phyloP scores from a whole-genome alignment of 2,888 invertebrate genomes.

The Poecilobothrus nobilitatus region DNA sequence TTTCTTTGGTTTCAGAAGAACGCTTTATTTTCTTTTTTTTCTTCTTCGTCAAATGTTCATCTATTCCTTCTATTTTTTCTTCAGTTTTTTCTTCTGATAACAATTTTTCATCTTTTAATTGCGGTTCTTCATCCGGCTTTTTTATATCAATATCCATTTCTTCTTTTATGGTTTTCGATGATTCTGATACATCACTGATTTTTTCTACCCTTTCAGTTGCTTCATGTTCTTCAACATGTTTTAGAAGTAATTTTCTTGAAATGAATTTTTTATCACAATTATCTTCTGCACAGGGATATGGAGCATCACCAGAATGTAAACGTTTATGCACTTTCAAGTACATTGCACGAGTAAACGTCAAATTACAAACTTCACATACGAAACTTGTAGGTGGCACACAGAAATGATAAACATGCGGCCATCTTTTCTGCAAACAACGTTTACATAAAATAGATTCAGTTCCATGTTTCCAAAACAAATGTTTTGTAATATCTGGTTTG shows the following conservation, averaged over 20 bases:
- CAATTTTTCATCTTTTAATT: slow-evolving; percentile 13
- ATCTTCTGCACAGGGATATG: slow-evolving; percentile 63
- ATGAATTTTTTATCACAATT: slow-evolving; percentile 69
- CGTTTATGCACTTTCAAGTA: slow-evolving; percentile 77
- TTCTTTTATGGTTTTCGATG: slow-evolving; percentile 9
- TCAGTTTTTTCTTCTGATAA: slow-evolving; percentile 13
- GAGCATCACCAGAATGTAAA: slow-evolving; percentile 61
- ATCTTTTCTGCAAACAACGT: slow-evolving; percentile 78
- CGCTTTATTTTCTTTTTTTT: slow-evolving; percentile 19
- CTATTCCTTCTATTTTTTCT: slow-evolving; percentile 13
- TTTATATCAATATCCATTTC: neutral
- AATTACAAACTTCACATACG: slow-evolving; percentile 70
- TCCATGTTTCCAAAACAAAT: slow-evolving; percentile 88
- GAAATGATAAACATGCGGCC: slow-evolving; percentile 88
- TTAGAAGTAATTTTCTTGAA: slow-evolving; percentile 65
- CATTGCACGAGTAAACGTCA: slow-evolving; percentile 66
- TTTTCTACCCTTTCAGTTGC: slow-evolving; percentile 7
- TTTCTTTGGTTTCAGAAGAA: slow-evolving; percentile 31
- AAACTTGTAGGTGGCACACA: slow-evolving; percentile 73
- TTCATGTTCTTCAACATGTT: slow-evolving; percentile 58
- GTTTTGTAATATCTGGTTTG: slow-evolving; percentile 79
- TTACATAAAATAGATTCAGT: slow-evolving; percentile 80
- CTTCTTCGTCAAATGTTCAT: slow-evolving; percentile 20
- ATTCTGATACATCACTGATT: slow-evolving; percentile 25
- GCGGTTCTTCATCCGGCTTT: slow-evolving; percentile 14